Conservation (phyloP, 1,140 invertebrate genomes). For the Hylyphantes graminicola region DNA sequence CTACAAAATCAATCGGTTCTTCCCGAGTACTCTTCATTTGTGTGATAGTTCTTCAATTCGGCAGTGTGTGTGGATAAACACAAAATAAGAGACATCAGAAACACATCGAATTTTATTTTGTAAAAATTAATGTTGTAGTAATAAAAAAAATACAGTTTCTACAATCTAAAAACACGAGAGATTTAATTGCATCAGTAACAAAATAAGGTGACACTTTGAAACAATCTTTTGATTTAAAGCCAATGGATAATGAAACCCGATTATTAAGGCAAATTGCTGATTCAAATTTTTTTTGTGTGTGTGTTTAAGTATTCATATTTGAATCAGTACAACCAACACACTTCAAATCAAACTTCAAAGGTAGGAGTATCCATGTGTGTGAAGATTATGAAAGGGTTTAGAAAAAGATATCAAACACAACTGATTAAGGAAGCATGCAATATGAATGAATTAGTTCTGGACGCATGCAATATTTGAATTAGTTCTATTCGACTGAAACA, state of each 20-base stretch:
- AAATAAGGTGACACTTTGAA: conserved; percentile 42
- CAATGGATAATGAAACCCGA: conserved; percentile 5
- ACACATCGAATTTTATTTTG: conserved; percentile 58
- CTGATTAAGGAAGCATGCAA: not conserved
- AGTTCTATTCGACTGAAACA: not conserved
- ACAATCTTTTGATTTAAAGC: conserved; percentile 35
- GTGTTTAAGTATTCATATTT: not conserved
- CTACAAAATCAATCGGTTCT: too few relatives aligned
- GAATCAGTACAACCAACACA: not conserved
- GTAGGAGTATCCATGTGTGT: not conserved
- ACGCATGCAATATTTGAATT: not conserved
- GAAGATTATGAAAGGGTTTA: not conserved
- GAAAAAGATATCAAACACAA: not conserved
- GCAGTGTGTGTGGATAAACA: not conserved
- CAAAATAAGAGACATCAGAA: conserved; percentile 24
- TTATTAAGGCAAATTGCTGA: conserved; percentile 36
- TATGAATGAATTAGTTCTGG: too few relatives aligned
- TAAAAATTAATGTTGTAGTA: conserved; percentile 54
- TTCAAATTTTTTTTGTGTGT: conserved; percentile 10
- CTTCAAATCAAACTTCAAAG: too few relatives aligned
- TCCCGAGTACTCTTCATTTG: too few relatives aligned
- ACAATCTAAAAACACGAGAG: conserved; percentile 54
- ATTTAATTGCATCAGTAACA: conserved; percentile 47
- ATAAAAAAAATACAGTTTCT: conserved; percentile 57
- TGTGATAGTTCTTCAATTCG: too few relatives aligned